Evolutionary conservation across 2,113 vertebrate genomes (phyloP).

Genomic region (Tyto alba): DNA sequence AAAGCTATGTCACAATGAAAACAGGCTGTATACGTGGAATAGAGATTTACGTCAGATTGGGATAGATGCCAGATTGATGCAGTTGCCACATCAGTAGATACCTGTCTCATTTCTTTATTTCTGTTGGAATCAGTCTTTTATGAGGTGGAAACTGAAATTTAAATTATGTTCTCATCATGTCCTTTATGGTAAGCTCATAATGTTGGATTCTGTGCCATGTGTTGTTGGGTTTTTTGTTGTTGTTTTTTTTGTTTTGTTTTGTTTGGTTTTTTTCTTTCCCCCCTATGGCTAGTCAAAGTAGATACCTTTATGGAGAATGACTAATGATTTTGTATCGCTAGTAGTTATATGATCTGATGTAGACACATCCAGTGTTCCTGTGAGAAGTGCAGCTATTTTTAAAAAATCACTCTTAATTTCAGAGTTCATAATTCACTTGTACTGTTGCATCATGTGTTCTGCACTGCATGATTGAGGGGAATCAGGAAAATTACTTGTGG

Average conservation of each 20-base stretch:
- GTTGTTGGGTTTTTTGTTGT: no score
- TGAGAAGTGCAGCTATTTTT: background rate
- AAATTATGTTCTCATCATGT: background rate
- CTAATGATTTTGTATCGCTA: no score
- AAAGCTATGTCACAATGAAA: background rate
- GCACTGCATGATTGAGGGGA: background rate
- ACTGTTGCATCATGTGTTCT: background rate
- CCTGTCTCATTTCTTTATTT: background rate
- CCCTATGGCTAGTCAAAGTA: background rate
- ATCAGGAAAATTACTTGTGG: background rate
- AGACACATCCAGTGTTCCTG: background rate
- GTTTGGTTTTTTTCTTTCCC: no score
- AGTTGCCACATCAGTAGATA: background rate
- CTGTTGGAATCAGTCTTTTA: background rate
- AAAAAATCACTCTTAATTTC: background rate
- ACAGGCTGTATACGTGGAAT: background rate
- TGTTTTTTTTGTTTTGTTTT: no score
- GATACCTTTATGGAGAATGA: no score
- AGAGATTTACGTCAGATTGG: background rate
- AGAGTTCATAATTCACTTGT: background rate
- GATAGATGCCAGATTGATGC: background rate
- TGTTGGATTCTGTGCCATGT: background rate
- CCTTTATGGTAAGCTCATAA: background rate
- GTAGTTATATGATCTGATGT: background rate
- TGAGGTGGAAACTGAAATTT: background rate